Evolutionary conservation across 2,113 vertebrate species (phyloP), one percentile per base, ranked within the genome.

Genomic region (Seriola aureovittata): DNA sequence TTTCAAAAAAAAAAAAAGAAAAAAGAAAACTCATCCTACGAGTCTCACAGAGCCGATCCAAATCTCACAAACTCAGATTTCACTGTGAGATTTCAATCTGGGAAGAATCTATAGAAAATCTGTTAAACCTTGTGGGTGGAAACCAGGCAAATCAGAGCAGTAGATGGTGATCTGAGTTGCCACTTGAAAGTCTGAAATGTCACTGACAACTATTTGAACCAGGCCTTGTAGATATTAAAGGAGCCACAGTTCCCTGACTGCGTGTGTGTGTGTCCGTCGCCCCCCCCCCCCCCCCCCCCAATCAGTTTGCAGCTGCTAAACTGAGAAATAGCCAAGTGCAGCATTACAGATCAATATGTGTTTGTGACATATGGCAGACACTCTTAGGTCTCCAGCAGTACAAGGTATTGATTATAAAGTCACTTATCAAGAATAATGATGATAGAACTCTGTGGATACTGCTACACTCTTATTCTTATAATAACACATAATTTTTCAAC

Each of bases 281-380:
- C 81, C 23, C 34, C 46, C 40, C 64, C 29, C 29, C 23, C 1
- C 29, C 81, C 23, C 34, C 46, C 40, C 64, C 29, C 29, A 2
- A n/a, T 67, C 73, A 46, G 23, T 32, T 40, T 71, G 42, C 3
- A 23, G 50, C 65, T 14, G 10, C 65, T 58, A 60, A 62, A 73
- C 16, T 62, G 44, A 71, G 10, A 86, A 62, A 69, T 40, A 72
- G 57, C 69, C 66, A 25, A 44, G 19, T 36, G 71, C 63, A 14
- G 58, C 79, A 73, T 55, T 70, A 36, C 23, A 52, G 46, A 88
- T 88, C 87, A 81, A 85, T 81, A 81, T 69, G 76, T 73, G 57
- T 77, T 81, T 82, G 73, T 68, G 73, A 79, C 81, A 75, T 60
- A 85, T 46, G 58, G 65, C 72, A 48, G 74, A 32, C 1, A 25